phyloP scores from a whole-genome alignment of 2,797 vertebrate genomes.

The Dipus sagitta region DNA sequence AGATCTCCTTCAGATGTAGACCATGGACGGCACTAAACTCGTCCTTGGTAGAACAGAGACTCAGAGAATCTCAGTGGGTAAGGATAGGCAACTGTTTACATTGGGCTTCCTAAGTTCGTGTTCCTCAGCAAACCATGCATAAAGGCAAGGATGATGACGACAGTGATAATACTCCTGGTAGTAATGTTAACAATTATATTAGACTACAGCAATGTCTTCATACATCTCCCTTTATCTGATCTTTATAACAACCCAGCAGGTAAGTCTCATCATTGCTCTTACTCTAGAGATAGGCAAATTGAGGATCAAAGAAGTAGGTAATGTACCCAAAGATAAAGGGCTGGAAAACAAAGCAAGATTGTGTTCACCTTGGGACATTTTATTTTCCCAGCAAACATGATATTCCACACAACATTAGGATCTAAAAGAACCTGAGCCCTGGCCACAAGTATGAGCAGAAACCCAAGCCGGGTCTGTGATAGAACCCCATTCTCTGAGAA shows the following conservation, averaged over 20 bases:
- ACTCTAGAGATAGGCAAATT: background rate
- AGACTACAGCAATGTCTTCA: background rate
- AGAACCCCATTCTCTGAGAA: background rate
- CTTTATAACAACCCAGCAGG: background rate
- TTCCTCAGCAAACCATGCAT: background rate
- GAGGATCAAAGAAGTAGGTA: background rate
- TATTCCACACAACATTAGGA: background rate
- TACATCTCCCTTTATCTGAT: background rate
- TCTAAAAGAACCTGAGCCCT: background rate
- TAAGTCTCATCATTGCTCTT: background rate
- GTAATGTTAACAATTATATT: background rate
- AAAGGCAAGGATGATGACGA: background rate
- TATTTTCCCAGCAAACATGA: background rate
- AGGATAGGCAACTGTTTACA: background rate
- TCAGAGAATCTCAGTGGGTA: background rate
- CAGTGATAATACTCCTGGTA: background rate
- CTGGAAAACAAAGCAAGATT: background rate
- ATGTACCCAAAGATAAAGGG: background rate
- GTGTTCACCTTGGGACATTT: background rate
- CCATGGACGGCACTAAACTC: background rate
- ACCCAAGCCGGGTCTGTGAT: background rate
- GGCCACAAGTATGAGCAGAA: background rate
- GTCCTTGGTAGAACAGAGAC: background rate
- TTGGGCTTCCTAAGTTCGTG: background rate
- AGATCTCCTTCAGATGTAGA: constrained; percentile 46